Percentiles rank a stretch among this genome's conserved stretches.
Evolutionary conservation across 2,797 vertebrate species (phyloP).

Genomic region (Sciurus vulgaris): DNA sequence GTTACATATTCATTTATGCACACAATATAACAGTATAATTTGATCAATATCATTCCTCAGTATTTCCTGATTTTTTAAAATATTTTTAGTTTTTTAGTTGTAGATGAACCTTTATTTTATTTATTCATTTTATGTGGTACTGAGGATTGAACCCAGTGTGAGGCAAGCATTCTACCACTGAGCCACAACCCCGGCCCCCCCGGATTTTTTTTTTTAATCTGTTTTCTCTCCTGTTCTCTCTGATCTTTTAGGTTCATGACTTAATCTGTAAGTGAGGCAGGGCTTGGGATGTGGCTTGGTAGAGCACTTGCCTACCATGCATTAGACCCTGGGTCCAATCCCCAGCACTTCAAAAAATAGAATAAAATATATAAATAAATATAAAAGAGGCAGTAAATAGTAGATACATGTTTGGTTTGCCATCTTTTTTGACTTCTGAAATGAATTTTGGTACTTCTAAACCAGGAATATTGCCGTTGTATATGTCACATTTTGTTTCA

Average conservation of each 20-base stretch:
- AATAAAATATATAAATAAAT: neutral
- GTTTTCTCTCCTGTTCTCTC: neutral
- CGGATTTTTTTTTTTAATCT: too few species aligned
- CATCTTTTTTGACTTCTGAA: neutral
- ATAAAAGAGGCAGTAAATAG: neutral
- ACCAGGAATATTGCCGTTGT: neutral
- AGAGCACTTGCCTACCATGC: neutral
- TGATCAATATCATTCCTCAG: too few species aligned
- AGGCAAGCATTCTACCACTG: too few species aligned
- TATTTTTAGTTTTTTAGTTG: too few species aligned
- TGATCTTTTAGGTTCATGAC: neutral
- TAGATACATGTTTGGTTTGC: neutral
- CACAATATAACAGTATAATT: too few species aligned
- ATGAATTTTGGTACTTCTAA: conserved; percentile 18
- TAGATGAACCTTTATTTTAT: too few species aligned
- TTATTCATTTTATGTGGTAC: too few species aligned
- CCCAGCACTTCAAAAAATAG: neutral
- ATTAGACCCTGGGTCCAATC: neutral
- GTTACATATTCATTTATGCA: too few species aligned
- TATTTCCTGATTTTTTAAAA: neutral
- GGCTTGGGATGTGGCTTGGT: neutral
- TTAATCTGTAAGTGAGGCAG: neutral
- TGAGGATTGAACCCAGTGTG: too few species aligned
- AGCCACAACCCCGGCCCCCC: too few species aligned
- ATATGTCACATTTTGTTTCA: neutral